A percentile compares a stretch with the other conserved stretches of the same genome.
These are phyloP conservation scores for Apoda limacodes DNA, from an alignment of 2,888 invertebrate genomes.

Conservation along the genomic window DNA sequence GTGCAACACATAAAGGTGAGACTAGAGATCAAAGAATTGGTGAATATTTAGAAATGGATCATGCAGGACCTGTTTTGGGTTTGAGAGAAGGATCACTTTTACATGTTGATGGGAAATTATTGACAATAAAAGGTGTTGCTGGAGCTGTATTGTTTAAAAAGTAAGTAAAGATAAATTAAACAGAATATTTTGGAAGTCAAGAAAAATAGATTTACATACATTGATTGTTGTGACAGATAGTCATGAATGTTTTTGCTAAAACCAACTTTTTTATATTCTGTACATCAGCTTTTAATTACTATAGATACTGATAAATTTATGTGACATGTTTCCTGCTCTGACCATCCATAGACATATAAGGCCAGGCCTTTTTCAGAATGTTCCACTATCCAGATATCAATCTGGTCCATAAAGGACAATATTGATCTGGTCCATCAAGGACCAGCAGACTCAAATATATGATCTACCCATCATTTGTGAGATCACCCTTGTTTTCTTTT, in stretches of 20 bases:
- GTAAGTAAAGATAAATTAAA: constrained; percentile 53
- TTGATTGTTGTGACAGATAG: neutral
- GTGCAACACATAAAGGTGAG: constrained; percentile 80
- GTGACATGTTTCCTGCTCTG: too few relatives aligned
- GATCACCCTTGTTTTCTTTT: too few relatives aligned
- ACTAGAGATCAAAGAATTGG: constrained; percentile 79
- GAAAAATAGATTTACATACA: neutral
- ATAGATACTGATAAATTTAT: too few relatives aligned
- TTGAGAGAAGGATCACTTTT: constrained; percentile 79
- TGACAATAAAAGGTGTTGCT: constrained; percentile 72
- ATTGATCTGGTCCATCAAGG: too few relatives aligned
- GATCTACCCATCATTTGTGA: too few relatives aligned
- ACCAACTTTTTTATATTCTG: too few relatives aligned
- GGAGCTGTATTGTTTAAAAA: constrained; percentile 74
- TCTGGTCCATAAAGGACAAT: too few relatives aligned
- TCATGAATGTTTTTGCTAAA: neutral
- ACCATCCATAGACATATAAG: too few relatives aligned
- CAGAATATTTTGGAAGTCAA: neutral
- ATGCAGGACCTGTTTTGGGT: constrained; percentile 74
- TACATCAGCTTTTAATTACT: too few relatives aligned
- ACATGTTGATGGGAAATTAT: constrained; percentile 68
- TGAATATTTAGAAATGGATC: constrained; percentile 74
- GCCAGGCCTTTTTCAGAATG: too few relatives aligned
- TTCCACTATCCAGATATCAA: too few relatives aligned
- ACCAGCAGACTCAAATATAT: too few relatives aligned